Conservation (phyloP, 2,113 vertebrate species). For the Gallinago undulata region DNA sequence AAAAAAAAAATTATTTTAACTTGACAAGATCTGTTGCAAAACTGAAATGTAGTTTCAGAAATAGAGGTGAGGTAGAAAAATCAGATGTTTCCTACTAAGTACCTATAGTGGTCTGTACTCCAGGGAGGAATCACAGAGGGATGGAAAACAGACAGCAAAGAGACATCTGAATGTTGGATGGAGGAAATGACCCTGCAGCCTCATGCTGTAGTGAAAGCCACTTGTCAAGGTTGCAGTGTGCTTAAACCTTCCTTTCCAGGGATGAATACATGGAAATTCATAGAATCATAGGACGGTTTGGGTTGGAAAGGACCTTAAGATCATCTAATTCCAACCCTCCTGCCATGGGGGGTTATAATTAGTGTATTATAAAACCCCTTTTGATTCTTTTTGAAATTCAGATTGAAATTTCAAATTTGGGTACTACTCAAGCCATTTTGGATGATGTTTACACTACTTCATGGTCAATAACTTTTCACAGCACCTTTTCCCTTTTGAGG, state of each 20-base stretch:
- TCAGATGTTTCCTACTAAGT: neutral
- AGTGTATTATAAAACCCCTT: neutral
- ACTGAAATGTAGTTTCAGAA: neutral
- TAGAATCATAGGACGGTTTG: neutral
- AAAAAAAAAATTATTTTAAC: neutral
- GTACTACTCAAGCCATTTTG: neutral
- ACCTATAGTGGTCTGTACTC: neutral
- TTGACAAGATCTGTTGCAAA: neutral
- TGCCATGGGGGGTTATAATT: neutral
- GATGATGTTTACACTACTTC: neutral
- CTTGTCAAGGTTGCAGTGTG: neutral
- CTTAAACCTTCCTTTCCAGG: neutral
- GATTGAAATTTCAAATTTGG: neutral
- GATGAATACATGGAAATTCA: neutral
- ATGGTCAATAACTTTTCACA: neutral
- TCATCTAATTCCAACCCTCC: neutral
- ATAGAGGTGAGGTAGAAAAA: neutral
- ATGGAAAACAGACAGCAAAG: neutral
- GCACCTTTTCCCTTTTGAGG: neutral
- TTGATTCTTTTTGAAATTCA: neutral
- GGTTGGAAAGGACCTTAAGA: neutral
- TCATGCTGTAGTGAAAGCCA: neutral
- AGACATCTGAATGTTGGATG: neutral
- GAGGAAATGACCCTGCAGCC: neutral
- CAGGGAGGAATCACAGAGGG: neutral